A percentile compares a stretch with the other conserved stretches of the same genome.
Conservation (phyloP, 2,888 invertebrate species). For the Deilephila porcellus region DNA sequence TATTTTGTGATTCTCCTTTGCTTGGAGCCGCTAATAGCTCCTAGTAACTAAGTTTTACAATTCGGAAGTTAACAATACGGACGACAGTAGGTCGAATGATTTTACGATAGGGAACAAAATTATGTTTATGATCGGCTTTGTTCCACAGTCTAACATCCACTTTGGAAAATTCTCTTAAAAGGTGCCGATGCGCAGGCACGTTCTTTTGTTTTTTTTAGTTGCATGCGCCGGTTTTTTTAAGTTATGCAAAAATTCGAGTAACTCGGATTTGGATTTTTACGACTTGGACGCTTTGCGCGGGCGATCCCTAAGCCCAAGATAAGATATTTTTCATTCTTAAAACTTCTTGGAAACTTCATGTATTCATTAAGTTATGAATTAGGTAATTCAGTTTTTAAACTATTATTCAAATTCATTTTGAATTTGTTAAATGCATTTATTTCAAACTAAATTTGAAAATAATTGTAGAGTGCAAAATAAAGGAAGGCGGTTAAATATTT, state of each 20-base stretch:
- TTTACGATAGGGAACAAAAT: conserved; percentile 75
- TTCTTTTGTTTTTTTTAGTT: conserved; percentile 45
- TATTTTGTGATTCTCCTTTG: conserved; percentile 50
- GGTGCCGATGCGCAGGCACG: conserved; percentile 60
- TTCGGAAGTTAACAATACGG: conserved; percentile 77
- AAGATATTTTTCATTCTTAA: neutral
- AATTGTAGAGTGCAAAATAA: neutral
- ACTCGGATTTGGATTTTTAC: conserved; percentile 48
- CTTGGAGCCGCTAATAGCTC: conserved; percentile 70
- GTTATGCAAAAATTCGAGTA: conserved; percentile 57
- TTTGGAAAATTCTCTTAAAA: conserved; percentile 62
- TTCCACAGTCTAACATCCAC: conserved; percentile 48
- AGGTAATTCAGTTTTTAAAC: neutral
- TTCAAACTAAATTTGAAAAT: neutral
- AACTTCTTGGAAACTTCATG: neutral
- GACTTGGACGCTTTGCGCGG: conserved; percentile 43
- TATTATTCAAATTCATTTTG: neutral
- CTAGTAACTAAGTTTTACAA: conserved; percentile 65
- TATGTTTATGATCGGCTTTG: conserved; percentile 69
- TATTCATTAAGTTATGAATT: conserved; percentile 18
- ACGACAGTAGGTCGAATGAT: conserved; percentile 79
- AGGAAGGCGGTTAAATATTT: neutral
- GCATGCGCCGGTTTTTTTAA: conserved; percentile 55
- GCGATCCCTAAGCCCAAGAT: conserved; percentile 43
- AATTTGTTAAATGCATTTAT: neutral